Evolutionary conservation across 2,113 vertebrate genomes (phyloP).

Genomic region (Myotis brandtii): DNA sequence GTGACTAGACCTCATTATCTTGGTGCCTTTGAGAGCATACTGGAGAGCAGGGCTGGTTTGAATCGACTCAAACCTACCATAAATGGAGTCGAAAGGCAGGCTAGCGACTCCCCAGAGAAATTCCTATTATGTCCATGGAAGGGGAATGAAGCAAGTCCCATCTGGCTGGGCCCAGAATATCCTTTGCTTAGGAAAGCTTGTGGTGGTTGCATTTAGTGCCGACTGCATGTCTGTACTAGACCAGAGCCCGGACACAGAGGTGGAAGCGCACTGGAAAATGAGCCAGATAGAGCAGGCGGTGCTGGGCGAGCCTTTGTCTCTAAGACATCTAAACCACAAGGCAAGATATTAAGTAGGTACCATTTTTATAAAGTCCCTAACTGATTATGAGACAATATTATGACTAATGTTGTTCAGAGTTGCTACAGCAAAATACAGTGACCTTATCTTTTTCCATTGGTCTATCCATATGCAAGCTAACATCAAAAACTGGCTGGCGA

Average conservation of each 20-base stretch:
- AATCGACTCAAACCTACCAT: conserved; percentile 36
- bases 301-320: background rate
- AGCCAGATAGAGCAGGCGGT: background rate
- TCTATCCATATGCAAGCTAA: background rate
- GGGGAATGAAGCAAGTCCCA: background rate
- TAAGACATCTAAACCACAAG: conserved; percentile 30
- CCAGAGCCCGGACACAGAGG: background rate
- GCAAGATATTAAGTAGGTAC: background rate
- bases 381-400: background rate
- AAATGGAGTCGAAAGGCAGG: conserved; percentile 52
- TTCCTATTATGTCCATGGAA: conserved; percentile 72
- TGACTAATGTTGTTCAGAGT: background rate
- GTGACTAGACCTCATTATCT: conserved; percentile 54
- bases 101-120: conserved; percentile 50
- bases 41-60: conserved; percentile 52
- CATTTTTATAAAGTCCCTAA: background rate
- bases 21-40: background rate
- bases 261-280: background rate
- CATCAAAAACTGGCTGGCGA: background rate
- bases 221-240: conserved; percentile 50
- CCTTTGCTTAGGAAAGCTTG: background rate
- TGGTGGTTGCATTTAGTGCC: background rate
- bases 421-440: conserved; percentile 26
- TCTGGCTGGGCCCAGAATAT: conserved; percentile 40
- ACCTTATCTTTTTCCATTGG: background rate